Evolutionary conservation across 2,113 vertebrate genomes (phyloP).

Genomic region (Indri indri): DNA sequence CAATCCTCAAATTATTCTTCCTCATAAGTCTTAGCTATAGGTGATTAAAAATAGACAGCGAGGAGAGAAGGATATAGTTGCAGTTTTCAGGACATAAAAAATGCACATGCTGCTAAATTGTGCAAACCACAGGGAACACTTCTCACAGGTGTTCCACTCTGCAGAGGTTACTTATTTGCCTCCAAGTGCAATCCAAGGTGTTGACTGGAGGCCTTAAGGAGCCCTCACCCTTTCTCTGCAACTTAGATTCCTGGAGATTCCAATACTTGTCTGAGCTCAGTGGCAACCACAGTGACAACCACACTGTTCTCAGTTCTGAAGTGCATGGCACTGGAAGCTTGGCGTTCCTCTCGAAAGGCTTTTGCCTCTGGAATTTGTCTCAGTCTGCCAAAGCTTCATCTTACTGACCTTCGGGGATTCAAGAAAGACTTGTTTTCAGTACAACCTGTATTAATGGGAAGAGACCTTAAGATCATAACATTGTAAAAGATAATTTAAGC

Average conservation of each 20-base stretch:
- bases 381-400: conserved; percentile 11
- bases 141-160: conserved; percentile 52
- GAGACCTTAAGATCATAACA: neutral
- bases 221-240: neutral
- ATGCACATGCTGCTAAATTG: conserved; percentile 58
- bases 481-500: neutral
- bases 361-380: conserved; percentile 41
- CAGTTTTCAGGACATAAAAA: conserved; percentile 68
- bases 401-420: conserved; percentile 41
- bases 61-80: conserved; percentile 46
- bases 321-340: neutral
- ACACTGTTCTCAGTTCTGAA: neutral
- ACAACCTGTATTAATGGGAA: neutral
- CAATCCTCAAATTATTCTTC: conserved; percentile 53
- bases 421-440: conserved; percentile 45
- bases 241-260: neutral
- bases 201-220: neutral
- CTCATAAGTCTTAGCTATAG: conserved; percentile 44
- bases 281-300: neutral
- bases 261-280: conserved; percentile 1
- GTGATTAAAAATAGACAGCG: conserved; percentile 70
- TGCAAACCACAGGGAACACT: conserved; percentile 33
- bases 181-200: conserved; percentile 34
- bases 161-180: conserved; percentile 35
- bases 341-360: conserved; percentile 28